Evolutionary conservation across 2,113 vertebrate species (phyloP).

Genomic region (Serinus canaria): DNA sequence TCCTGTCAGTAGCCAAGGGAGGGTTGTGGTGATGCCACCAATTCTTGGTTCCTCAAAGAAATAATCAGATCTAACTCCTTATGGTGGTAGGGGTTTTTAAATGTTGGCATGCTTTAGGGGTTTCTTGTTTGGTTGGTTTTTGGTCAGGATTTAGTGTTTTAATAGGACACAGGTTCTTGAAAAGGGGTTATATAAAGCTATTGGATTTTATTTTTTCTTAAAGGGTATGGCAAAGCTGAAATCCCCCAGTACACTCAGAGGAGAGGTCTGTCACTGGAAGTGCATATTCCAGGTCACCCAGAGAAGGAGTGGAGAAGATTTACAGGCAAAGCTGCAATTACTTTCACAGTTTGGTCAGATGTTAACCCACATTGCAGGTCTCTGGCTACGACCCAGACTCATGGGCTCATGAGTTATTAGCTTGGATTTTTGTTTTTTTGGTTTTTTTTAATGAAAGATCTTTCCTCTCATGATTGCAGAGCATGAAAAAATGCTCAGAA

Average conservation of each 20-base stretch:
- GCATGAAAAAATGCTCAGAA: not conserved
- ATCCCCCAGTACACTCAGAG: not conserved
- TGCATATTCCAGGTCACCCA: not conserved
- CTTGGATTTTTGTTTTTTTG: not conserved
- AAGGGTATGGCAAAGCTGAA: not conserved
- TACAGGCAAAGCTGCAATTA: not conserved
- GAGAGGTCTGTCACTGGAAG: not conserved
- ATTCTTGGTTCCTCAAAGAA: not conserved
- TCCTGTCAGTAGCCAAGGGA: not conserved
- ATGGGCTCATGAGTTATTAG: not conserved
- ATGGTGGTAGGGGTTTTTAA: not conserved
- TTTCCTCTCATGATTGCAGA: not conserved
- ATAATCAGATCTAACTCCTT: not conserved
- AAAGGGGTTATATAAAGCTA: not conserved
- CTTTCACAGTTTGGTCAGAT: slow-evolving; percentile 21
- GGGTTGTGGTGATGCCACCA: not conserved
- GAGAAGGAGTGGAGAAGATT: not conserved
- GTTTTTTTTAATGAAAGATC: not conserved
- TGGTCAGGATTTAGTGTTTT: not conserved
- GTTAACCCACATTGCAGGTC: slow-evolving; percentile 1
- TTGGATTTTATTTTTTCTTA: not conserved
- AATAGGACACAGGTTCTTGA: not conserved
- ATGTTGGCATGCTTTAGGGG: not conserved
- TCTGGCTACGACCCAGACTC: not conserved
- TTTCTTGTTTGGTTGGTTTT: not conserved